Conservation (phyloP, 2,113 vertebrate species). For the Ageneiosus marmoratus region DNA sequence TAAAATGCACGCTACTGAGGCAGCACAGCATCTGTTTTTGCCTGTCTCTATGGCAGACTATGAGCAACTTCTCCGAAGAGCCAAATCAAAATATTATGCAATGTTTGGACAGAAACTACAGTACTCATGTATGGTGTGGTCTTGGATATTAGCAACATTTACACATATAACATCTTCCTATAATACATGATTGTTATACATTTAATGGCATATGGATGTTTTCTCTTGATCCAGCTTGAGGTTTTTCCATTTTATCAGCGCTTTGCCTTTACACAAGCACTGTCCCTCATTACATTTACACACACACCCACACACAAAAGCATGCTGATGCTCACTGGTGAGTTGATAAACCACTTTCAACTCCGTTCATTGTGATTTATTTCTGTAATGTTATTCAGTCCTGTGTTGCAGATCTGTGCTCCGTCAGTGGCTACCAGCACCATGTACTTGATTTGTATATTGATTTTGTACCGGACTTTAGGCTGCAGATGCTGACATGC, state of each 20-base stretch:
- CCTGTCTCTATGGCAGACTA: neutral
- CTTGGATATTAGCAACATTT: neutral
- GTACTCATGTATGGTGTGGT: neutral
- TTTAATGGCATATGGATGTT: neutral
- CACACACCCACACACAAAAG: neutral
- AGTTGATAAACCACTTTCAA: neutral
- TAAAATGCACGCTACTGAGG: neutral
- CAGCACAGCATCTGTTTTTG: neutral
- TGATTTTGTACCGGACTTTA: neutral
- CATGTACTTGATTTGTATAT: slow-evolving; percentile 28
- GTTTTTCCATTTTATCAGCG: neutral
- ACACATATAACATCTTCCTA: neutral
- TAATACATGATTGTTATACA: slow-evolving; percentile 1
- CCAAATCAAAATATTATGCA: slow-evolving; percentile 12
- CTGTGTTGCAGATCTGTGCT: neutral
- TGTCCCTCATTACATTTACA: neutral
- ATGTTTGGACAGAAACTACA: neutral
- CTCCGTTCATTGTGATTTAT: slow-evolving; percentile 27
- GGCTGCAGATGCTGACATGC: neutral
- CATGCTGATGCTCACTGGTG: neutral
- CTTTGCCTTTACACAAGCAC: neutral
- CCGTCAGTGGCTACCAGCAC: neutral
- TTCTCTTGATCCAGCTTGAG: neutral
- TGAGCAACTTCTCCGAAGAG: neutral
- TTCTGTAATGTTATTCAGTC: slow-evolving; percentile 1